Evolutionary conservation across 2,797 vertebrate genomes (phyloP).

Genomic region (Nothura maculosa): DNA sequence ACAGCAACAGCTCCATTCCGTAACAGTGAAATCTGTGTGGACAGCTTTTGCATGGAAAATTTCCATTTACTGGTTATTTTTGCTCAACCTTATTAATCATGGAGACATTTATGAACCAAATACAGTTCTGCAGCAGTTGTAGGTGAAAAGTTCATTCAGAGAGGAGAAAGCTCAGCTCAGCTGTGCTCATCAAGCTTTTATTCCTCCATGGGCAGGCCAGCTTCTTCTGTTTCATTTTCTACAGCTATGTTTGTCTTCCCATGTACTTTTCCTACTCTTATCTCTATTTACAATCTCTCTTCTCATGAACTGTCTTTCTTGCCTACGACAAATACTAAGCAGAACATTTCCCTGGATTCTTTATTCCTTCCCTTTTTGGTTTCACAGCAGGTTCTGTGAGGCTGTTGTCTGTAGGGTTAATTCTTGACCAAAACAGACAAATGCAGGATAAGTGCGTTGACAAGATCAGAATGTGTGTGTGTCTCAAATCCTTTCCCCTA

Average conservation of each 20-base stretch:
- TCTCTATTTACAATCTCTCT: slow-evolving; percentile 36
- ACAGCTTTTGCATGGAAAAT: neutral
- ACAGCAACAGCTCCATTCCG: neutral
- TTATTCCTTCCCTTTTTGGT: neutral
- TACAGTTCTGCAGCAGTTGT: neutral
- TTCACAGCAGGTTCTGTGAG: neutral
- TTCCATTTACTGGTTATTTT: slow-evolving; percentile 24
- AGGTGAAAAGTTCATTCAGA: neutral
- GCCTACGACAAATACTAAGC: neutral
- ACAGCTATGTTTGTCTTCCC: slow-evolving; percentile 4
- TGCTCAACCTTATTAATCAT: neutral
- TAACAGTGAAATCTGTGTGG: neutral
- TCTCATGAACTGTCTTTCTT: slow-evolving; percentile 12
- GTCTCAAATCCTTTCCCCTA: neutral
- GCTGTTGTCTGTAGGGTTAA: neutral
- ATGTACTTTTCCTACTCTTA: neutral
- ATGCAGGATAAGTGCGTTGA: neutral
- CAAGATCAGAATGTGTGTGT: neutral
- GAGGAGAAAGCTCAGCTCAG: slow-evolving; percentile 12
- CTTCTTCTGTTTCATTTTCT: slow-evolving; percentile 30
- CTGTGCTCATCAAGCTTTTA: slow-evolving; percentile 3
- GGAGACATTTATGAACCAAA: slow-evolving; percentile 43
- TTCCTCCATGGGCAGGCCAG: slow-evolving; percentile 2
- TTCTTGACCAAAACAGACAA: neutral
- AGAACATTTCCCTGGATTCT: neutral